phyloP scores from a whole-genome alignment of 2,888 invertebrate genomes.

The Synergus itoensis region DNA sequence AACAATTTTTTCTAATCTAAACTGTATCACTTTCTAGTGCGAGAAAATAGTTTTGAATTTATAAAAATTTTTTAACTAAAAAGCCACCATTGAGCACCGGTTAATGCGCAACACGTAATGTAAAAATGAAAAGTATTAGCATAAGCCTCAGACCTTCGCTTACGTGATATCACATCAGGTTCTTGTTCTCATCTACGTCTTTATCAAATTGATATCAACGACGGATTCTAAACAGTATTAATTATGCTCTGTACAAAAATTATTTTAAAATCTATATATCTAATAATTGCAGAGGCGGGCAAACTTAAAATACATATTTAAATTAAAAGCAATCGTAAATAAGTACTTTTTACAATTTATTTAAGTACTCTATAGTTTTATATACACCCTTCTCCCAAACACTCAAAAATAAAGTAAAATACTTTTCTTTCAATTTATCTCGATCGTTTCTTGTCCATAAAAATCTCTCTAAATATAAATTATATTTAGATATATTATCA shows the following conservation, averaged over 20 bases:
- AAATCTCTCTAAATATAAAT: background rate
- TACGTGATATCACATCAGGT: constrained; percentile 40
- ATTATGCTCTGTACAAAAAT: constrained; percentile 31
- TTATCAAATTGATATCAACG: constrained; percentile 21
- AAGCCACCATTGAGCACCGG: constrained; percentile 35
- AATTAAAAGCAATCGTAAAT: constrained; percentile 32
- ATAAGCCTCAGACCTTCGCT: constrained; percentile 39
- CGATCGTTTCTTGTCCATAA: background rate
- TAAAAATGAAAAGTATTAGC: constrained; percentile 28
- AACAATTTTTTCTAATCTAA: background rate
- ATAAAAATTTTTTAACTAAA: background rate
- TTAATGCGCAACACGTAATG: constrained; percentile 27
- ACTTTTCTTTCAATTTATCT: background rate
- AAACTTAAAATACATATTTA: constrained; percentile 19
- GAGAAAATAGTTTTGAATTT: background rate
- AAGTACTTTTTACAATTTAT: constrained; percentile 19
- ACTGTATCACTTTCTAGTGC: background rate
- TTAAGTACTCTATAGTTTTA: constrained; percentile 25
- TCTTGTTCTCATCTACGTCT: constrained; percentile 29
- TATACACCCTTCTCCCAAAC: background rate
- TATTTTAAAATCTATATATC: background rate
- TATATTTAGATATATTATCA: background rate
- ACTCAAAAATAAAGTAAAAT: background rate
- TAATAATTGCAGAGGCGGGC: constrained; percentile 22
- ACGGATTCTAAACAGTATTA: constrained; percentile 28